Evolutionary conservation across 30 jellyfish, hydroid and myxozoan genomes (phyloP).

Genomic region (Chrysaora quinquecirrha): DNA sequence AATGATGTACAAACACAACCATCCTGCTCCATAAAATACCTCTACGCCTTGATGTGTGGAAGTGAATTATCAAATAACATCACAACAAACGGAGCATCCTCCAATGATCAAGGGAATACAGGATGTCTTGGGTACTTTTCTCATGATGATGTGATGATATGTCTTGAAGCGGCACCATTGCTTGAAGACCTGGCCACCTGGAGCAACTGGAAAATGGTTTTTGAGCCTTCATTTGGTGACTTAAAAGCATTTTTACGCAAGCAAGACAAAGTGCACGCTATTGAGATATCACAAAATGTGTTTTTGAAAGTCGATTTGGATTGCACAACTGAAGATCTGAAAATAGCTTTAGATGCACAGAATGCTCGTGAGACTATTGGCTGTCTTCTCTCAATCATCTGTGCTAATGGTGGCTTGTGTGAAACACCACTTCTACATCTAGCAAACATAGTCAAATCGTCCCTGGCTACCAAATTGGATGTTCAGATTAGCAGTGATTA

Average conservation of each 20-base stretch:
- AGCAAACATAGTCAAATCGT: slow-evolving; percentile 46
- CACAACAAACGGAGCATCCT: neutral
- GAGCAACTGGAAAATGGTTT: slow-evolving; percentile 75
- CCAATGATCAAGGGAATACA: neutral
- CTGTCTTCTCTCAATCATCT: slow-evolving; percentile 55
- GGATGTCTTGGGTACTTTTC: slow-evolving; percentile 21
- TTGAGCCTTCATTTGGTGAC: slow-evolving; percentile 69
- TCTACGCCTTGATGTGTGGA: slow-evolving; percentile 36
- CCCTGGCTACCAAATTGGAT: slow-evolving; percentile 20
- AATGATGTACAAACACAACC: too few relatives aligned
- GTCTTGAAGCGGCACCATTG: slow-evolving; percentile 72
- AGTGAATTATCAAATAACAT: neutral
- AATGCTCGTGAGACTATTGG: slow-evolving; percentile 61
- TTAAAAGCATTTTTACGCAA: slow-evolving; percentile 44
- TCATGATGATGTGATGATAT: slow-evolving; percentile 31
- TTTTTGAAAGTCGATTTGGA: slow-evolving; percentile 46
- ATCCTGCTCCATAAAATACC: slow-evolving; percentile 10
- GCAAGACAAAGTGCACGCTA: slow-evolving; percentile 30
- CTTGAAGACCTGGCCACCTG: slow-evolving; percentile 68
- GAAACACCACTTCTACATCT: slow-evolving; percentile 71
- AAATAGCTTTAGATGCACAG: slow-evolving; percentile 14
- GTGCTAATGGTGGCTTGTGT: slow-evolving; percentile 50
- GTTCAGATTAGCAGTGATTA: neutral
- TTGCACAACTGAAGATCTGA: slow-evolving; percentile 54
- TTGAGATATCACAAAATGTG: slow-evolving; percentile 48